Base-by-base conservation (phyloP, 1,140 invertebrate genomes). In the Phocides pigmalion region DNA sequence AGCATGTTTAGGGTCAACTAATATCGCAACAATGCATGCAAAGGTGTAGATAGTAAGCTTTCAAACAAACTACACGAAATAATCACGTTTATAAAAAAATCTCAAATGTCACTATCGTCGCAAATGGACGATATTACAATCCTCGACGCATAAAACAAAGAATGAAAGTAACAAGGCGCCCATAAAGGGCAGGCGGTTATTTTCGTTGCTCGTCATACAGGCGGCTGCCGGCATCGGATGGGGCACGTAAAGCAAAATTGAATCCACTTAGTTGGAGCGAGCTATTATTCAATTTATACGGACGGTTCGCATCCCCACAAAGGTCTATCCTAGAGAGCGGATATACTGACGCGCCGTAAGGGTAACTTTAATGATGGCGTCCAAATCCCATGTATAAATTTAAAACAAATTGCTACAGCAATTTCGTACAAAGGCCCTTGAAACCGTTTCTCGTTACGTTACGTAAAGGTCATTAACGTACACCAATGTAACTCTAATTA, bases 251-350 rank as follows among this genome's bases (percentile, higher is more conserved):
- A 73, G 73, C 73, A 81, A 80, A 84, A 86, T 84, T 80, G 79
- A 81, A 82, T 81, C 83, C 78, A 82, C 75, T 84, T 85, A 84
- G 79, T 70, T 70, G 74, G 77, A 72, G 74, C 78, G 73, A 72
- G 71, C 66, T 72, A 84, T 90, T 86, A 88, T 88, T 88, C 83
- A 87, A 90, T 88, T 87, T 88, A 76, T 76, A 65, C 59, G 74
- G 75, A 66, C 64, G 65, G 69, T 62, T 66, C 58, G 68, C 68
- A 70, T 72, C 46, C 62, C 62, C 73, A 72, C 75, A 72, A 75
- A 74, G 50, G 50, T 50, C 58, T 58, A 35, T 62, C 35, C 61
- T 42, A 65, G 58, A 53, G 44, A 51, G 35, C 51, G 64, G 64
- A 67, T 69, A 64, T 69, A 51, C 35, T 42, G 63, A 42, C 28